Evolutionary conservation across 2,888 invertebrate genomes (phyloP).

Genomic region (Nyleta sp.): DNA sequence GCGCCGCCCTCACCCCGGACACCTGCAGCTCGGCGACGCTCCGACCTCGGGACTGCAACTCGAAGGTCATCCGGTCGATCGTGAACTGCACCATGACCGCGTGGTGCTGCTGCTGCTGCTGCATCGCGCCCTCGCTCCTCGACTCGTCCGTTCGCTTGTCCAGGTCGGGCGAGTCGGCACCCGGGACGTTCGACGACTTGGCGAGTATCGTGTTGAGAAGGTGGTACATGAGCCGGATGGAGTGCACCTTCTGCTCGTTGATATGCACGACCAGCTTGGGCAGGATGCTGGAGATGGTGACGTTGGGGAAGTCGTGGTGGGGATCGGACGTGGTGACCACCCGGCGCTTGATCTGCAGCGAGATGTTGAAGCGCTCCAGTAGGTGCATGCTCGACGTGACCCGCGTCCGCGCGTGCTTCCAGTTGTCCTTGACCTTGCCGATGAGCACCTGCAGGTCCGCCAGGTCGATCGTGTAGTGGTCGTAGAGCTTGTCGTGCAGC

Average conservation of each 20-base stretch:
- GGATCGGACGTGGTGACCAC: conserved; percentile 93
- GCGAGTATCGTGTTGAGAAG: conserved; percentile 75
- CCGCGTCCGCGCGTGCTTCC: conserved; percentile 93
- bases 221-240: conserved; percentile 85
- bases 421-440: conserved; percentile 94
- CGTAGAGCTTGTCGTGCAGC: conserved; percentile 88
- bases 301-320: conserved; percentile 88
- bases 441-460: conserved; percentile 88
- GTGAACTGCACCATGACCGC: conserved; percentile 93
- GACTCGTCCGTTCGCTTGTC: conserved; percentile 72
- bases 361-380: conserved; percentile 87
- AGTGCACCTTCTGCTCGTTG: conserved; percentile 93
- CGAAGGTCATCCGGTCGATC: conserved; percentile 91
- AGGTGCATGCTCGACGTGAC: conserved; percentile 94
- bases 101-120: conserved; percentile 73
- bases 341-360: conserved; percentile 89
- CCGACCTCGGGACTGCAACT: conserved; percentile 92
- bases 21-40: conserved; percentile 97
- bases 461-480: conserved; percentile 86
- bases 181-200: conserved; percentile 59
- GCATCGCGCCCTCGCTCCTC: conserved; percentile 71
- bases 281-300: conserved; percentile 92
- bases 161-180: conserved; percentile 73
- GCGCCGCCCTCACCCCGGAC: conserved; percentile 91
- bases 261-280: conserved; percentile 95